Base-by-base conservation (phyloP, 2,888 invertebrate species). In the Melinopterus prodromus region DNA sequence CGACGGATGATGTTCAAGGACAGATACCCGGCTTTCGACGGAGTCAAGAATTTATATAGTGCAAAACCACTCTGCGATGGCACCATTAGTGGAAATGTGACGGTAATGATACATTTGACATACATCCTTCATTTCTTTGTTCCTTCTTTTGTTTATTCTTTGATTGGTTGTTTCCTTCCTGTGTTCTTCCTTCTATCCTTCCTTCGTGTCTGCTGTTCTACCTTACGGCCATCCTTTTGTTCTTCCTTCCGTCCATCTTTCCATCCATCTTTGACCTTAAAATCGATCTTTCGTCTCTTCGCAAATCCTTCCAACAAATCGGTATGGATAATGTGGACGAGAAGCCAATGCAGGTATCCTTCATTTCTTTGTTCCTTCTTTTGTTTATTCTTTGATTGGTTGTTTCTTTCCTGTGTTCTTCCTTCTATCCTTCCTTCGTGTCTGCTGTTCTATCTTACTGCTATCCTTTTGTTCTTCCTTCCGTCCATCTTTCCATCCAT, bases 21-120 rank as follows among this genome's bases (percentile, higher is more conserved):
- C 0, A 85, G 87, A 69, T 83, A 88, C 80, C 91, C 94, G n/a
- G 95, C 94, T 0, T 96, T 92, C 88, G 96, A 96, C 89, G 95
- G 95, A 36, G 90, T 88, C 69, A 94, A 93, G 84, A 95, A 94
- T 87, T 91, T 93, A 78, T 96, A 93, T 84, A 89, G 91, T 38
- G 86, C 91, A 5, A 85, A 12, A 9, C 7, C 16, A n/a, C 37
- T 74, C n/a, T 74, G 74, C 35, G 9, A 16, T 35, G 37, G 37
- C 15, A 37, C n/a, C 9, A 36, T 74, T 5, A 36, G 36, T 12
- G 74, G 36, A 35, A 36, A 2, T 7, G 74, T 74, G 6, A 74
- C 9, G 74, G 74, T 74, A 74, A 74, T 2, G n/a, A 26, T 16
- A 1, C 71, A 71, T 16, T 71, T 7, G 9, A n/a, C n/a, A n/a